Conservation (phyloP, 2,113 vertebrate species). For the Megaleporinus macrocephalus region DNA sequence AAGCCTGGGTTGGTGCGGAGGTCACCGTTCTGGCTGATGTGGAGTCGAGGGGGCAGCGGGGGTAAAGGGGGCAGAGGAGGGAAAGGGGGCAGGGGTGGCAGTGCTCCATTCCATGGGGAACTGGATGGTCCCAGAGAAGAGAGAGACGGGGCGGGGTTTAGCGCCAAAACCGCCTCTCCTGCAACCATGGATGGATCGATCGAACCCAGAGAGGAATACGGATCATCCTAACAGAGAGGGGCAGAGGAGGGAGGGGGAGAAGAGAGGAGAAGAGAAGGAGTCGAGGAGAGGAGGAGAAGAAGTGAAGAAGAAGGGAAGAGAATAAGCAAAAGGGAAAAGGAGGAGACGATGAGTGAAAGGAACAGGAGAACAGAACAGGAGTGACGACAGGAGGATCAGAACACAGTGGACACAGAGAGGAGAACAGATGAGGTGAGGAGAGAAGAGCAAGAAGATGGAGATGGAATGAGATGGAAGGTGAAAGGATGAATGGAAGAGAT, state of each 20-base stretch:
- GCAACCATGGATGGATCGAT: conserved; percentile 67
- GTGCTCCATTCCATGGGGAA: conserved; percentile 61
- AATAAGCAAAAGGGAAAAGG: conserved; percentile 16
- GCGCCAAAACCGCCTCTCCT: conserved; percentile 50
- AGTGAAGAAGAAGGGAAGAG: conserved; percentile 34
- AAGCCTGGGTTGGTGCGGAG: conserved; percentile 47
- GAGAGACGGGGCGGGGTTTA: conserved; percentile 49
- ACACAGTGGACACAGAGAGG: conserved; percentile 2
- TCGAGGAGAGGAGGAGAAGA: conserved; percentile 36
- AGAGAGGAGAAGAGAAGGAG: conserved; percentile 34
- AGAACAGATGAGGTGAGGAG: neutral
- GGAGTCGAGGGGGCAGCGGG: conserved; percentile 56
- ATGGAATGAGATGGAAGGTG: conserved; percentile 54
- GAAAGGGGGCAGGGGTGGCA: conserved; percentile 52
- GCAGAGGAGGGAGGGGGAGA: conserved; percentile 58
- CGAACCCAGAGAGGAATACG: conserved; percentile 83
- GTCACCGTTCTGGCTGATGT: conserved; percentile 61
- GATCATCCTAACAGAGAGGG: conserved; percentile 78
- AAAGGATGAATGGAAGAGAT: conserved; percentile 35
- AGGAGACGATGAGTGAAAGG: conserved; percentile 59
- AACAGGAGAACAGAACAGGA: conserved; percentile 44
- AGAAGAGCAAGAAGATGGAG: conserved; percentile 54
- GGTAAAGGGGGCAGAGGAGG: conserved; percentile 55
- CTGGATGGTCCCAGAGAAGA: conserved; percentile 51
- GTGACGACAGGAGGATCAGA: neutral